phyloP scores from a whole-genome alignment of 1,140 invertebrate species.

The Macrobrachium nipponense region DNA sequence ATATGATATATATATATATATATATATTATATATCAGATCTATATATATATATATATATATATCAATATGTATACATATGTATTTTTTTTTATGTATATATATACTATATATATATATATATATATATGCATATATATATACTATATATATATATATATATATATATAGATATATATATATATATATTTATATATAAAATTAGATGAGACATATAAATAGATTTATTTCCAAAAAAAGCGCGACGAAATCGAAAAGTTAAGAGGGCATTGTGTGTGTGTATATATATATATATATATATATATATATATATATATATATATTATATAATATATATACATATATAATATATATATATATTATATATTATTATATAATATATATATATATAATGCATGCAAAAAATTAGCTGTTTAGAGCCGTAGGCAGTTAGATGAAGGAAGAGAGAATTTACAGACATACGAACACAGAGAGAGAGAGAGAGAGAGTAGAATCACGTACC shows the following conservation, averaged over 20 bases:
- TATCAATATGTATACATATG: background rate
- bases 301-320: background rate
- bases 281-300: background rate
- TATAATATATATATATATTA: slow-evolving; percentile 14
- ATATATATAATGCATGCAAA: background rate
- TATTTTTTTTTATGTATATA: background rate
- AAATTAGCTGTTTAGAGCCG: background rate
- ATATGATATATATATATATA: background rate
- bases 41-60: slow-evolving; percentile 20
- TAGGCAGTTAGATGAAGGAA: background rate
- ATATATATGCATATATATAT: background rate
- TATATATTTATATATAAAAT: background rate
- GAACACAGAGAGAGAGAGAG: too few species aligned
- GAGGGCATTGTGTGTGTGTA: too few species aligned
- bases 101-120: too few species aligned
- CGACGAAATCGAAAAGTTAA: too few species aligned
- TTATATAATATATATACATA: background rate
- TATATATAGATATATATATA: background rate
- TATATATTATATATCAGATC: slow-evolving; percentile 15
- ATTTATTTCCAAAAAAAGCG: too few species aligned
- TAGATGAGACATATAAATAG: background rate
- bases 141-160: background rate
- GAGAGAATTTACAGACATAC: too few species aligned
- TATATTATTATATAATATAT: slow-evolving; percentile 11
- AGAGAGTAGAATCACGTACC: too few species aligned